Conservation (phyloP, 2,797 vertebrate species). For the Xiphophorus birchmanni region DNA sequence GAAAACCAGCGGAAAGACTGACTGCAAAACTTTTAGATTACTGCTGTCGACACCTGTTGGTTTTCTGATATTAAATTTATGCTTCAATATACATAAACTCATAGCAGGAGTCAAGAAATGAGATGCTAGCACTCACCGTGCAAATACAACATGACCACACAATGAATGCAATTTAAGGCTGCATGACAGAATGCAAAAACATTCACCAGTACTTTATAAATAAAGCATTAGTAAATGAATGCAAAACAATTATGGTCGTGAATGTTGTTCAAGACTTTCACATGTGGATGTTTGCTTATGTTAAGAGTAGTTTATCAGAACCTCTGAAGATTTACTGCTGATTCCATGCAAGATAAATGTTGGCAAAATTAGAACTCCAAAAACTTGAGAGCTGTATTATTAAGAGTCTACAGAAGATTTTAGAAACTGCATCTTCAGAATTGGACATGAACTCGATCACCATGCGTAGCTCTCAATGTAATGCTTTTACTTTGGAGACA, state of each 20-base stretch:
- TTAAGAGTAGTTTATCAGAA: neutral
- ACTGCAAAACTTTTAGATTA: neutral
- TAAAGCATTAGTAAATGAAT: neutral
- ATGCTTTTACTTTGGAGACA: neutral
- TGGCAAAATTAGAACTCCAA: conserved; percentile 56
- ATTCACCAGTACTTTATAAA: neutral
- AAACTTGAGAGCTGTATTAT: conserved; percentile 39
- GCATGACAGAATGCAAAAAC: neutral
- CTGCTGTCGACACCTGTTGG: neutral
- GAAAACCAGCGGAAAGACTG: neutral
- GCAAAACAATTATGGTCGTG: neutral
- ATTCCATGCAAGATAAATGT: conserved; percentile 8
- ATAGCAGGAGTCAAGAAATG: neutral
- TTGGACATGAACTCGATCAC: conserved; percentile 52
- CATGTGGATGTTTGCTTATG: neutral
- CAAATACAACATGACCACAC: neutral
- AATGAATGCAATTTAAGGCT: neutral
- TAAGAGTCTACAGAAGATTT: conserved; percentile 26
- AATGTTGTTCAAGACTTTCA: neutral
- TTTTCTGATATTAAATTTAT: neutral
- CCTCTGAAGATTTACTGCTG: neutral
- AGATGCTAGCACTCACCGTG: neutral
- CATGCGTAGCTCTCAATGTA: neutral
- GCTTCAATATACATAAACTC: neutral
- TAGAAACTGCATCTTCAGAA: conserved; percentile 14